Percentiles rank a stretch among this genome's conserved stretches.
phyloP scores from a whole-genome alignment of 2,888 invertebrate species.

The Phyto melanocephala region DNA sequence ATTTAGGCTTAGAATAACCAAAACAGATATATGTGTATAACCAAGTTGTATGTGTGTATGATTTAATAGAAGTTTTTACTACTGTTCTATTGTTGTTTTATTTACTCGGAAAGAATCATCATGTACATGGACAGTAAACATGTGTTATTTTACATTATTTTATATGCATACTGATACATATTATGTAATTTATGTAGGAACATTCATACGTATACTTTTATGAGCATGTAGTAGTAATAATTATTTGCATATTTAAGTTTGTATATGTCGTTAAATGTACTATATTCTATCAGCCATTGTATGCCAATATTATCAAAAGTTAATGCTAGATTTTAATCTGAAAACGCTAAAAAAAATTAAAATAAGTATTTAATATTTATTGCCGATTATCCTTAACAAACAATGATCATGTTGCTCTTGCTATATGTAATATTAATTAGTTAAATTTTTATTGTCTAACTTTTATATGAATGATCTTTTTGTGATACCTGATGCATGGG shows the following conservation, averaged over 20 bases:
- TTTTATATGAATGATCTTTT: too few relatives aligned
- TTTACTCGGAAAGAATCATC: slow-evolving; percentile 14
- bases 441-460: too few relatives aligned
- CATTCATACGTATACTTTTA: neutral
- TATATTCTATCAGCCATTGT: too few relatives aligned
- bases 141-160: slow-evolving; percentile 40
- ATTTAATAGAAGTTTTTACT: neutral
- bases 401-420: too few relatives aligned
- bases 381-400: too few relatives aligned
- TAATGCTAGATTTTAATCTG: too few relatives aligned
- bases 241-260: slow-evolving; percentile 42
- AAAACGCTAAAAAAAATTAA: too few relatives aligned
- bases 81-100: neutral
- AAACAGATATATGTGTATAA: neutral
- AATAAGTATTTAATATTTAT: too few relatives aligned
- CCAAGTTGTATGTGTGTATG: neutral
- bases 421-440: too few relatives aligned
- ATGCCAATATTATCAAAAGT: too few relatives aligned
- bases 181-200: neutral
- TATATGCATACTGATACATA: neutral
- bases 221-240: neutral
- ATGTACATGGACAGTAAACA: slow-evolving; percentile 28
- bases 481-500: too few relatives aligned
- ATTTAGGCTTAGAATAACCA: neutral
- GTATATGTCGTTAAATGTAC: slow-evolving; percentile 12